Evolutionary conservation across 2,888 invertebrate species (phyloP).

Genomic region (Gnatocerus cornutus): DNA sequence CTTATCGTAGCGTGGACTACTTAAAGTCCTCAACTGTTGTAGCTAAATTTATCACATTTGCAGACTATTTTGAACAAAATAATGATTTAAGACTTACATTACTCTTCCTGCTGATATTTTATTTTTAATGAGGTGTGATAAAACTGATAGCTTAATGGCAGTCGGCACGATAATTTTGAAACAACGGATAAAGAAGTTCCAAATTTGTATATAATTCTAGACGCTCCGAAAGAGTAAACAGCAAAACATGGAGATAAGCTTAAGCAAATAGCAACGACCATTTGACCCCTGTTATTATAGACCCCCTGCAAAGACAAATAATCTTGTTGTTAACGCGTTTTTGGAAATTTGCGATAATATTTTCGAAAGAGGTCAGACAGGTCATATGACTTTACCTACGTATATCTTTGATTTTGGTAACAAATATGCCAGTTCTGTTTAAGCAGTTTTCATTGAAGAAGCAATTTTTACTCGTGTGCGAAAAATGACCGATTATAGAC

Average conservation of each 20-base stretch:
- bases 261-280: not conserved
- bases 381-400: slow-evolving; percentile 11
- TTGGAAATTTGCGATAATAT: slow-evolving; percentile 22
- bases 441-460: not conserved
- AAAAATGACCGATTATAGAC: slow-evolving; percentile 24
- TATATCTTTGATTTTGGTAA: slow-evolving; percentile 5
- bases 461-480: too few species aligned
- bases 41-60: too few species aligned
- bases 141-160: too few species aligned
- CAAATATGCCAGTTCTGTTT: not conserved
- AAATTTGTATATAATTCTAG: not conserved
- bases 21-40: too few species aligned
- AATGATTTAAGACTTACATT: too few species aligned
- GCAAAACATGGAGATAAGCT: slow-evolving; percentile 5
- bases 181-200: too few species aligned
- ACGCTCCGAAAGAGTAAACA: not conserved
- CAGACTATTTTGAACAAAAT: too few species aligned
- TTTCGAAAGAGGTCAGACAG: slow-evolving; percentile 35
- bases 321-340: slow-evolving; percentile 35
- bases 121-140: too few species aligned
- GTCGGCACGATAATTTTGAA: too few species aligned
- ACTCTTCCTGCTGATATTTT: too few species aligned
- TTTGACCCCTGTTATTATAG: slow-evolving; percentile 20
- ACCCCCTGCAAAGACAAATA: slow-evolving; percentile 34
- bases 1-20: too few species aligned